Evolutionary conservation across 2,797 vertebrate species (phyloP).

Genomic region (Loris lydekkerianus): DNA sequence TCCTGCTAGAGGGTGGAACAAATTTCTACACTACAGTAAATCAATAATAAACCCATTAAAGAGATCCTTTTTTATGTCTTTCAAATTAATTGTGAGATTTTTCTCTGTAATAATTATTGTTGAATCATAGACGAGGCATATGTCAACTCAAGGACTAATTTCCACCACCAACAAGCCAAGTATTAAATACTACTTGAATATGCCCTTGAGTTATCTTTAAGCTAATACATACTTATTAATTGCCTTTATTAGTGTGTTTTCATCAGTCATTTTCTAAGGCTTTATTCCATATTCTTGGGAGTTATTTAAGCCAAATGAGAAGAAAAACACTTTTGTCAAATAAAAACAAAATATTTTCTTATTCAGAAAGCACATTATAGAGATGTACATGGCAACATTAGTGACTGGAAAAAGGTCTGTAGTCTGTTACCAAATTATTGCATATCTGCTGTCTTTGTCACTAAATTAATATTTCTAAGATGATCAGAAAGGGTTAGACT

Average conservation of each 20-base stretch:
- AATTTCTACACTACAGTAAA: neutral
- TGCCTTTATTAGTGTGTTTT: neutral
- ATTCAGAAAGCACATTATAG: neutral
- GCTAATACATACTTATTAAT: neutral
- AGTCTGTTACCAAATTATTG: neutral
- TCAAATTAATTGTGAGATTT: slow-evolving; percentile 19
- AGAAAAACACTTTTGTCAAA: neutral
- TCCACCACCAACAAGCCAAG: neutral
- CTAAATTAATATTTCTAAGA: neutral
- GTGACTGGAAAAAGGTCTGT: neutral
- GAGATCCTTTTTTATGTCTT: neutral
- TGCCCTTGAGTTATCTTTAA: neutral
- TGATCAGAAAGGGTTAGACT: neutral
- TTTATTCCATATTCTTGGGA: slow-evolving; percentile 28
- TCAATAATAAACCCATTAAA: slow-evolving; percentile 6
- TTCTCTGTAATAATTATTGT: neutral
- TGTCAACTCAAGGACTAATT: neutral
- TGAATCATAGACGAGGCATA: neutral
- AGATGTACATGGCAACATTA: neutral
- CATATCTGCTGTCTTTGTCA: neutral
- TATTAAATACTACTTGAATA: neutral
- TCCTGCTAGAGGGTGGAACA: neutral
- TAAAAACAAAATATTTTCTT: neutral
- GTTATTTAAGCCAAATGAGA: neutral
- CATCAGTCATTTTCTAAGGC: neutral